Evolutionary conservation across 2,113 vertebrate species (phyloP).

Genomic region (Pantherophis guttatus): DNA sequence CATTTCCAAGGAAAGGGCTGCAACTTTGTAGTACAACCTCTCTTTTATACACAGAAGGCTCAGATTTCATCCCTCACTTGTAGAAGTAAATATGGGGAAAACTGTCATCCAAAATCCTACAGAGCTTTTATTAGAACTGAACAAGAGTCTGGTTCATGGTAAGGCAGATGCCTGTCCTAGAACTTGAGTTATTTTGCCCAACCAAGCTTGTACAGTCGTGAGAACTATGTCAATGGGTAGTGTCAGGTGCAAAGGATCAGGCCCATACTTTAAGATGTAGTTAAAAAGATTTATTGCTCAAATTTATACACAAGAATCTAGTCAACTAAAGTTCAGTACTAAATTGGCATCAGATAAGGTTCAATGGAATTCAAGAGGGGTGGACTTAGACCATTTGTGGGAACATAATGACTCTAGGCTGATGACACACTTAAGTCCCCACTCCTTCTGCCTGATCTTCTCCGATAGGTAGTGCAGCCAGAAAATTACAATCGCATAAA

Average conservation of each 20-base stretch:
- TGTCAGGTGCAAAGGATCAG: no score
- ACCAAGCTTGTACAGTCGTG: not conserved
- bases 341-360: no score
- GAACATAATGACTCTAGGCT: no score
- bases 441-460: no score
- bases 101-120: not conserved
- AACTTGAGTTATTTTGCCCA: not conserved
- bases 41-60: not conserved
- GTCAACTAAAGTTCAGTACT: no score
- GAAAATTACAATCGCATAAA: not conserved
- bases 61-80: not conserved
- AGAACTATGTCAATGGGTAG: not conserved
- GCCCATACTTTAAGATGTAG: no score
- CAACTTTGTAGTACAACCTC: not conserved
- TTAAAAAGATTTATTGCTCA: no score
- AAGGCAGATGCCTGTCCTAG: not conserved
- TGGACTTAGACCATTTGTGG: no score
- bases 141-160: not conserved
- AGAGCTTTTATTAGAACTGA: not conserved
- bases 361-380: no score
- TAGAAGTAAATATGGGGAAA: not conserved
- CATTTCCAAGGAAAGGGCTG: not conserved
- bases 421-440: no score
- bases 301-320: no score
- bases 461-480: not conserved